Conservation (phyloP, 2,113 vertebrate genomes). For the Miniopterus natalensis region DNA sequence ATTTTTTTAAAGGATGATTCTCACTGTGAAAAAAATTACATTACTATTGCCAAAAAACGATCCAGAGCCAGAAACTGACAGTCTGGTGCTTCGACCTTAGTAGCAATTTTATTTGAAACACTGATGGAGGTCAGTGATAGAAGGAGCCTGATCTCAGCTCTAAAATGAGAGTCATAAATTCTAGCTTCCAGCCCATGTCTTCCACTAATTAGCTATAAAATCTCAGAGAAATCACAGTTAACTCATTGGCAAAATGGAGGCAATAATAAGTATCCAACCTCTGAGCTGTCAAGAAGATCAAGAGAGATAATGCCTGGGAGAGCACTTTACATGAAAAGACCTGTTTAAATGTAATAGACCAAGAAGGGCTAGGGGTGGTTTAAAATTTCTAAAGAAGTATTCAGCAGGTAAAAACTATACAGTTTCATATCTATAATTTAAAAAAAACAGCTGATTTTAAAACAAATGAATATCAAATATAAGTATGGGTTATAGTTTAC, state of each 20-base stretch:
- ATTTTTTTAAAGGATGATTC: neutral
- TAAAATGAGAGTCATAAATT: neutral
- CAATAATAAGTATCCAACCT: neutral
- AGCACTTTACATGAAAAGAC: neutral
- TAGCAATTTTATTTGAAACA: slow-evolving; percentile 45
- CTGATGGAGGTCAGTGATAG: neutral
- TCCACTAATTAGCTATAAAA: neutral
- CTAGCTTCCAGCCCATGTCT: neutral
- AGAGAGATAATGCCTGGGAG: neutral
- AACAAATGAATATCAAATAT: neutral
- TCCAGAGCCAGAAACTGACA: neutral
- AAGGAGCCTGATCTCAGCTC: neutral
- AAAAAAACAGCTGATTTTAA: neutral
- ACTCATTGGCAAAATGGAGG: neutral
- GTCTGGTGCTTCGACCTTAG: neutral
- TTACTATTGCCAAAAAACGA: neutral
- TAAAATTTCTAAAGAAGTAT: neutral
- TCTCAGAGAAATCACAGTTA: neutral
- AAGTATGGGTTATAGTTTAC: neutral
- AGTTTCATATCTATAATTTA: neutral
- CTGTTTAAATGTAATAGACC: neutral
- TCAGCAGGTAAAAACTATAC: neutral
- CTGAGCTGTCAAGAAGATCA: neutral
- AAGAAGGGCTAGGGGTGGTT: neutral
- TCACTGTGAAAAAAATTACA: neutral